Evolutionary conservation across 1,140 invertebrate genomes (phyloP), one percentile per base, ranked within the genome.

Genomic region (Drosophila nigrodunni): DNA sequence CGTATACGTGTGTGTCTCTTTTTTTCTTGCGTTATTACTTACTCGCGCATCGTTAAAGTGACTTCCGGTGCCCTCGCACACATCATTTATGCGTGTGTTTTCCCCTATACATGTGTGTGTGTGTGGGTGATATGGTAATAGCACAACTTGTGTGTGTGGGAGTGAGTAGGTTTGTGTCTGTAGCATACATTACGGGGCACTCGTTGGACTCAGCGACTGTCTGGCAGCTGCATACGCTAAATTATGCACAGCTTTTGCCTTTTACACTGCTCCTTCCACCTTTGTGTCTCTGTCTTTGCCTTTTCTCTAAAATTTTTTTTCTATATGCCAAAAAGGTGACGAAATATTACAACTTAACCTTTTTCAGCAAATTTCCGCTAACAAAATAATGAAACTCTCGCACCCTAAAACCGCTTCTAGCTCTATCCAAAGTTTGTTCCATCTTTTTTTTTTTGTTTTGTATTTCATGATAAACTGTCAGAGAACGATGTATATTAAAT

Each of bases 291-390:
- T 8, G 0, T 8, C 2, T 50, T 44, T 13, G 0, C 10, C 15
- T 25, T 30, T n/a, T 3, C 4, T 37, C 13, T 30, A 34, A 50
- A 10, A 6, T 10, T 52, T n/a, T 30, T 30, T 10, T 18, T 39
- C n/a, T 41, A 18, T 34, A 3, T 61, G 50, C 15, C 61, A 60
- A 62, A 77, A 89, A 89, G 85, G 85, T 89, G 85, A 89, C 85
- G 86, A 89, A 89, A 89, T 89, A 89, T 89, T 81, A 89, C 85
- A 89, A 90, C 79, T 90, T 89, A 90, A 89, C 81, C 85, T 86
- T 85, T 85, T 82, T 73, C 65, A 71, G 55, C 74, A 77, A 89
- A 85, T 89, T 88, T 89, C 70, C 78, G 78, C 71, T 76, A 85
- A 89, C 85, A 89, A 88, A 88, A 80, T 82, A 82, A 78, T 86